Evolutionary conservation across 1,140 invertebrate species (phyloP).

Genomic region (Aricia agestis): DNA sequence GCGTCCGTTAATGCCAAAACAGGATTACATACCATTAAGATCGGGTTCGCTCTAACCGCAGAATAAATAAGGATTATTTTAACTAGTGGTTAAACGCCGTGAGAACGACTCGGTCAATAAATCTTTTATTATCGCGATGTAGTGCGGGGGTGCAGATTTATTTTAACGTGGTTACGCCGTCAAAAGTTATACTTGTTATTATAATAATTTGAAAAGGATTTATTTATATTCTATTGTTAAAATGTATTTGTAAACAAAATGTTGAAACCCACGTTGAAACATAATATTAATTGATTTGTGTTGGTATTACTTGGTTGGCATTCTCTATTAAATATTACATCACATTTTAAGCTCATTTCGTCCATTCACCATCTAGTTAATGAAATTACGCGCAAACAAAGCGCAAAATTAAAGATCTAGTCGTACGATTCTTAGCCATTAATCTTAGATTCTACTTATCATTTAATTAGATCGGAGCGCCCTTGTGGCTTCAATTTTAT

Average conservation of each 20-base stretch:
- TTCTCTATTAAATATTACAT: no score
- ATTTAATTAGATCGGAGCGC: slow-evolving; percentile 74
- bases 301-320: no score
- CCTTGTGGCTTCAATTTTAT: slow-evolving; percentile 73
- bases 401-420: slow-evolving; percentile 51
- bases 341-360: no score
- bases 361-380: not conserved
- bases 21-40: slow-evolving; percentile 66
- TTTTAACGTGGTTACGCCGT: slow-evolving; percentile 10
- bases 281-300: no score
- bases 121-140: slow-evolving; percentile 31
- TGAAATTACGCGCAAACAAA: slow-evolving; percentile 28
- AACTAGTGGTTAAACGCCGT: slow-evolving; percentile 57
- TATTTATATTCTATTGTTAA: no score
- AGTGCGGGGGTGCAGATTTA: slow-evolving; percentile 19
- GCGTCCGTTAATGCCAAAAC: slow-evolving; percentile 61
- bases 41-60: slow-evolving; percentile 47
- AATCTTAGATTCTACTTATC: slow-evolving; percentile 72
- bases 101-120: slow-evolving; percentile 47
- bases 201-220: no score
- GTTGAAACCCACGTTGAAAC: no score
- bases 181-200: no score
- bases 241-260: no score
- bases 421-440: slow-evolving; percentile 61
- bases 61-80: slow-evolving; percentile 71